phyloP scores from a whole-genome alignment of 1,140 invertebrate genomes.

The Brachionus sp. region DNA sequence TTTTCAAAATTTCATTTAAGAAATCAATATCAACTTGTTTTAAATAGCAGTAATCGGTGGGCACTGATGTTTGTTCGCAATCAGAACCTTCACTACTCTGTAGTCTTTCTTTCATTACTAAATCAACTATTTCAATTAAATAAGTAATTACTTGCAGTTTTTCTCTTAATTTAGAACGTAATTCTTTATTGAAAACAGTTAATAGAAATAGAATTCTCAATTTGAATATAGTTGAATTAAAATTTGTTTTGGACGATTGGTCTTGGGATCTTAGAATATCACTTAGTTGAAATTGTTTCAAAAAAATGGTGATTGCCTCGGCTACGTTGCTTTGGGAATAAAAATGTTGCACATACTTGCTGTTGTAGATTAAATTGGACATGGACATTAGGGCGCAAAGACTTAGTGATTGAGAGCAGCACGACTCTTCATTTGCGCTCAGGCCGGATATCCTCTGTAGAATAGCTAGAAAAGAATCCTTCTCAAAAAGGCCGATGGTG shows the following conservation, averaged over 20 bases:
- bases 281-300: slow-evolving; percentile 22
- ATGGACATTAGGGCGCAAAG: slow-evolving; percentile 12
- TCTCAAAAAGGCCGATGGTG: not conserved
- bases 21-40: slow-evolving; percentile 64
- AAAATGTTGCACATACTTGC: slow-evolving; percentile 30
- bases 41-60: slow-evolving; percentile 45
- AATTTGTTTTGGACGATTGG: not conserved
- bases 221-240: slow-evolving; percentile 66
- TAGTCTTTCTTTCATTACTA: slow-evolving; percentile 64
- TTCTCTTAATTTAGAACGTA: slow-evolving; percentile 67
- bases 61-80: slow-evolving; percentile 46
- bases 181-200: slow-evolving; percentile 72
- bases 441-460: not conserved
- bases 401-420: not conserved
- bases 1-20: slow-evolving; percentile 78
- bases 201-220: slow-evolving; percentile 81
- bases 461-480: not conserved
- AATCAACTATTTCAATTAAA: slow-evolving; percentile 74
- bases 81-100: slow-evolving; percentile 47
- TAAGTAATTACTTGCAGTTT: slow-evolving; percentile 75
- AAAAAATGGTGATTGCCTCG: slow-evolving; percentile 13
- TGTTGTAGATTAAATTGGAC: slow-evolving; percentile 45
- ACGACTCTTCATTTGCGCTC: not conserved
- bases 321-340: slow-evolving; percentile 3
- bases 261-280: not conserved